phyloP scores from a whole-genome alignment of 1,140 invertebrate genomes.

The Caenorhabditis remanei region DNA sequence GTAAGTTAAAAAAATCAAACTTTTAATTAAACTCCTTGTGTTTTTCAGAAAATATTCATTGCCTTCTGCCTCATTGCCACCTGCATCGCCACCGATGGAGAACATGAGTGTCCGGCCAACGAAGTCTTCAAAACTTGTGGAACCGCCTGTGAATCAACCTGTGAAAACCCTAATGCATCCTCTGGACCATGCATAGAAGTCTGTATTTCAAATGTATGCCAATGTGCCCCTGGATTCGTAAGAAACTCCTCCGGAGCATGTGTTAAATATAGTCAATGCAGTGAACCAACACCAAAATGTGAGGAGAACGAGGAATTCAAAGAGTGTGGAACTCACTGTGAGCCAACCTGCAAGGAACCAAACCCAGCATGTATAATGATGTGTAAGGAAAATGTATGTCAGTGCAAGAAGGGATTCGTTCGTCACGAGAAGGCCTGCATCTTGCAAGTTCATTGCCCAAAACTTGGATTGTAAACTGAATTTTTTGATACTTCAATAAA shows the following conservation, averaged over 20 bases:
- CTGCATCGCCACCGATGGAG: not conserved
- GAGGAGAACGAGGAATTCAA: not conserved
- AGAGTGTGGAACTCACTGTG: slow-evolving; percentile 4
- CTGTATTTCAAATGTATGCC: not conserved
- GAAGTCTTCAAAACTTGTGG: not conserved
- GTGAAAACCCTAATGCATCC: not conserved
- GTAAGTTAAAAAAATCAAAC: too few species aligned
- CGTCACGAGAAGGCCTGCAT: not conserved
- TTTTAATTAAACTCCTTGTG: too few species aligned
- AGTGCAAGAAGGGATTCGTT: not conserved
- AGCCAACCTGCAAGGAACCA: not conserved
- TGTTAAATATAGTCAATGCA: not conserved
- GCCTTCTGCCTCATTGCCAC: not conserved
- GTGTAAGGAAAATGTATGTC: slow-evolving; percentile 13
- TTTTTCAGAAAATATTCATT: too few species aligned
- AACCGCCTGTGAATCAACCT: not conserved
- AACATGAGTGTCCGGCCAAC: not conserved
- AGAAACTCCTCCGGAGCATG: not conserved
- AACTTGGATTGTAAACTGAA: too few species aligned
- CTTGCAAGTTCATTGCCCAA: not conserved
- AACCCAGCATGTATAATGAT: not conserved
- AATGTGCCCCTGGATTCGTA: not conserved
- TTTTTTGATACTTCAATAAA: not conserved
- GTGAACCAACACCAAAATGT: not conserved
- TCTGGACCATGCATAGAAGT: not conserved